Base-by-base conservation (phyloP, 2,113 vertebrate genomes). In the Cairina moschata region DNA sequence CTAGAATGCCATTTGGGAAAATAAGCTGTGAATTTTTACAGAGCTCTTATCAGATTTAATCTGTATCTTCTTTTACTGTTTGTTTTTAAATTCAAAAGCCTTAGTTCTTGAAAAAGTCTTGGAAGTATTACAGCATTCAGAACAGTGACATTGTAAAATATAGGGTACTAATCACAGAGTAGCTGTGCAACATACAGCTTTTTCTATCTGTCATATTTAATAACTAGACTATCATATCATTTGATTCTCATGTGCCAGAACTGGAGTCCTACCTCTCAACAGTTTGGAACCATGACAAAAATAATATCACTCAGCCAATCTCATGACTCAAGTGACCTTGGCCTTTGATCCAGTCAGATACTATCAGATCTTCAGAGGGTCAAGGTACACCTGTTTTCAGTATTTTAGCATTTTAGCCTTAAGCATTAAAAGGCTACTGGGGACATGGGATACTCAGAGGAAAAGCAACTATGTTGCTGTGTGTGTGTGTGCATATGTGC, bases 131-230 rank as follows among this genome's bases (percentile, higher is more conserved):
- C 40, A 91, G 76, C 80, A 92, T 93, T 96, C 17, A 3, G 83
- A 95, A 80, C 91, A 90, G 71, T 94, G 88, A 95, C 95, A 95
- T 93, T 96, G 96, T 96, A 96, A 96, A 97, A 96, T 97, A 96
- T 66, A 88, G 92, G 88, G 88, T 97, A 97, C 96, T 97, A 96
- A 97, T 96, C 95, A 94, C 94, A 95, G 91, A 88, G 95, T 97
- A 94, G 81, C 95, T 94, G 67, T 96, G 85, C 87, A 97, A 96
- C 94, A 94, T 91, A 83, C 84, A 92, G 93, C 95, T 94, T 96
- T 97, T 96, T 97, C 93, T 96, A 90, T 96, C 95, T 97, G 97
- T 97, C 97, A 97, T 97, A 97, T 95, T 97, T 97, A 95, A 97
- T 94, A 94, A 97, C 83, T 69, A 86, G 91, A 94, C 92, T 88